These are phyloP conservation scores for Maconellicoccus hirsutus DNA, from an alignment of 1,140 invertebrate species.

Conservation along the genomic window DNA sequence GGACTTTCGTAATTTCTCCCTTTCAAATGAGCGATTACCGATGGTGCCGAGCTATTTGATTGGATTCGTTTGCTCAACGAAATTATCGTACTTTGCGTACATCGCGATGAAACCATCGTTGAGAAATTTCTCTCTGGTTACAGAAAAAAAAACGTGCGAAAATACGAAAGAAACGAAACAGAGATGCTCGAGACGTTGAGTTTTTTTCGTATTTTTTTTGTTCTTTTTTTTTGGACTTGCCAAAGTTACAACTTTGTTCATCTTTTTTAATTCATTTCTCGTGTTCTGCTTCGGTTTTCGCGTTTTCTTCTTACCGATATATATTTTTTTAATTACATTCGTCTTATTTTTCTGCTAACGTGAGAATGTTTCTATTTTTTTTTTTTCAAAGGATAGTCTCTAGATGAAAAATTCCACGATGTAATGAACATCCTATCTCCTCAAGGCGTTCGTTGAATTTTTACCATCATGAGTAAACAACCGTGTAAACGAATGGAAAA, in stretches of 20 bases:
- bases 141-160: neutral
- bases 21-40: too few species aligned
- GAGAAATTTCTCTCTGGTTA: neutral
- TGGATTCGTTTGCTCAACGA: too few species aligned
- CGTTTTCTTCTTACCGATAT: neutral
- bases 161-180: neutral
- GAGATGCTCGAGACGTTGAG: neutral
- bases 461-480: too few species aligned
- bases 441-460: too few species aligned
- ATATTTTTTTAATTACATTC: neutral
- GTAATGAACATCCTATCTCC: too few species aligned
- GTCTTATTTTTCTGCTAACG: neutral
- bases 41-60: too few species aligned
- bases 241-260: slow-evolving; percentile 8
- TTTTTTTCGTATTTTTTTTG: neutral
- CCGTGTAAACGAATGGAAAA: too few species aligned
- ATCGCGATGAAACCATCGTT: too few species aligned
- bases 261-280: slow-evolving; percentile 20
- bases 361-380: neutral
- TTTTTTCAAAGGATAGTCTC: neutral
- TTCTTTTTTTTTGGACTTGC: neutral
- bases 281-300: neutral
- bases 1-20: too few species aligned
- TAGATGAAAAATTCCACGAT: neutral
- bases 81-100: too few species aligned